phyloP scores from a whole-genome alignment of 2,113 vertebrate species.

The Halcyon senegalensis region DNA sequence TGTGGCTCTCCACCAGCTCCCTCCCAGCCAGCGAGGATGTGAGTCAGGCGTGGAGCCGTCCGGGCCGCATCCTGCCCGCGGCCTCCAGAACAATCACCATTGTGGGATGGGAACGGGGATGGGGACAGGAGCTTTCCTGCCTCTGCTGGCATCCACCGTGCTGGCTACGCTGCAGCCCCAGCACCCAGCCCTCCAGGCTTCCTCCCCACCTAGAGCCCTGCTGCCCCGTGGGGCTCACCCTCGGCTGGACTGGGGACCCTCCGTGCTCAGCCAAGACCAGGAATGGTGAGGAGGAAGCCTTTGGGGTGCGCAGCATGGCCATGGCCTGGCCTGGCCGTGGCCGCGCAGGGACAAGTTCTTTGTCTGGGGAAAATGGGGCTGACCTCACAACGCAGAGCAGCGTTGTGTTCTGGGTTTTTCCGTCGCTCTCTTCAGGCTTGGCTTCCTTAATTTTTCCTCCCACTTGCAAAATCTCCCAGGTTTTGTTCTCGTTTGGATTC shows the following conservation, averaged over 20 bases:
- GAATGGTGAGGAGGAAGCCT: neutral
- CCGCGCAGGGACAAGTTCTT: neutral
- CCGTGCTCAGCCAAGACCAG: neutral
- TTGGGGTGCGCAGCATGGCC: rapidly evolving
- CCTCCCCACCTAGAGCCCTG: rapidly evolving
- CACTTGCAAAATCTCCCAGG: neutral
- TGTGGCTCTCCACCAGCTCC: neutral
- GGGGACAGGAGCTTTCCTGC: neutral
- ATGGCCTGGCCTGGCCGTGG: neutral
- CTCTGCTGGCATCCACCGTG: neutral
- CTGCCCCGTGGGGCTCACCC: neutral
- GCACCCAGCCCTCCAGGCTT: neutral
- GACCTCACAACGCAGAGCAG: neutral
- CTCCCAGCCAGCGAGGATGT: neutral
- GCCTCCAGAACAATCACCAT: conserved; percentile 41
- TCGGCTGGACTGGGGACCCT: rapidly evolving
- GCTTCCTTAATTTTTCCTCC: neutral
- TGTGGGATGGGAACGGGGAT: neutral
- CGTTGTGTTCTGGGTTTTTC: neutral
- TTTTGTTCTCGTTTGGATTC: neutral
- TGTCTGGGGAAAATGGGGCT: neutral
- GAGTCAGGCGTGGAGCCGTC: neutral
- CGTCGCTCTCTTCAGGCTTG: rapidly evolving
- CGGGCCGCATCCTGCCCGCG: neutral
- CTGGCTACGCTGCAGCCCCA: rapidly evolving